phyloP scores from a whole-genome alignment of 2,113 vertebrate genomes.

The Alethe castanea region DNA sequence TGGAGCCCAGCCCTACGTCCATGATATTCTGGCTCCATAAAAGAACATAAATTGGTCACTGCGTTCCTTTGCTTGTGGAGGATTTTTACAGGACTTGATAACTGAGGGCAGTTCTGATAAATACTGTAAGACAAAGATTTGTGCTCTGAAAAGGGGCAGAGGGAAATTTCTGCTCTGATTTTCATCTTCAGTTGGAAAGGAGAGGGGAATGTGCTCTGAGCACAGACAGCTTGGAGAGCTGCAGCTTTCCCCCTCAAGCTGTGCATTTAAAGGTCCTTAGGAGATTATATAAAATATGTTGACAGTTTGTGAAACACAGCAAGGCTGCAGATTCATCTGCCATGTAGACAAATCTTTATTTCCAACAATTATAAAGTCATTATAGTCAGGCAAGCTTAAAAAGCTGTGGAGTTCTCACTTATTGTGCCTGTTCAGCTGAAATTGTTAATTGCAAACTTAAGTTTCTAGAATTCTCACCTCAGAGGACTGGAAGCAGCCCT shows the following conservation, averaged over 20 bases:
- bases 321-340: constrained; percentile 10
- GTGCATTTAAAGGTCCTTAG: constrained; percentile 13
- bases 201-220: neutral
- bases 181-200: neutral
- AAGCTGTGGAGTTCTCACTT: neutral
- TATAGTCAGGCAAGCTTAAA: constrained; percentile 17
- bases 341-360: constrained; percentile 41
- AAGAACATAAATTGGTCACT: neutral
- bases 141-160: neutral
- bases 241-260: constrained; percentile 10
- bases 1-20: neutral
- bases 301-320: constrained; percentile 48
- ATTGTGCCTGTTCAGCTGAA: constrained; percentile 52
- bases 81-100: neutral
- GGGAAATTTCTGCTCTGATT: neutral
- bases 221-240: neutral
- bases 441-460: constrained; percentile 60
- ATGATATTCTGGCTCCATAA: neutral
- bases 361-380: constrained; percentile 52
- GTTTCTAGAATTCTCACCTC: neutral
- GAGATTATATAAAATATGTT: constrained; percentile 27
- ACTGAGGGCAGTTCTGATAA: neutral
- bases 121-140: neutral
- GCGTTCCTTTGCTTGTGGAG: neutral
- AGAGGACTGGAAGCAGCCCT: neutral